Base-by-base conservation (phyloP, 2,888 invertebrate genomes). In the Cosmorhoe ocellata region DNA sequence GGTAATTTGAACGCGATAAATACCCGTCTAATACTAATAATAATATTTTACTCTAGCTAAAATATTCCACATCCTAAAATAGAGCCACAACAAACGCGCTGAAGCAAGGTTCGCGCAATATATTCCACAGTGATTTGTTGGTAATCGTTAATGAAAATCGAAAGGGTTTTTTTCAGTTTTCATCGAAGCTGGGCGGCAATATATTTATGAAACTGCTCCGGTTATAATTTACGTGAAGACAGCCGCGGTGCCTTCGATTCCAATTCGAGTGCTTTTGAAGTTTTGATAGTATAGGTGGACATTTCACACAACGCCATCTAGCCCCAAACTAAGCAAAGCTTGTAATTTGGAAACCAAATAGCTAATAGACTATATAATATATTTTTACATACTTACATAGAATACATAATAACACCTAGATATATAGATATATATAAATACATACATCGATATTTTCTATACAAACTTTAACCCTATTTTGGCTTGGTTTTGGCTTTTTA, bases 171-270 rank as follows among this genome's bases (percentile, higher is more conserved):
- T 52, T 61, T 53, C 48, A 48, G 44, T 44, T 61, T 66, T 65
- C 56, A 55, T 51, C 59, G 44, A 30, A 60, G 66, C 53, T 64
- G 49, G 51, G 48, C 49, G 44, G 64, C 65, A 51, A 69, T 71
- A 68, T 73, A 71, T 75, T 73, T 70, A 63, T 67, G 65, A 61
- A 69, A 70, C 61, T 64, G 61, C 58, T 52, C 42, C 52, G 52
- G 47, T 56, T 63, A 68, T 75, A 68, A 77, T 75, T 77, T 72
- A 74, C 65, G 64, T 46, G 58, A 63, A 64, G 62, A 66, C 61
- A 63, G 62, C 57, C 41, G 40, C 58, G 47, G 54, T 62, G 63
- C 59, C 51, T 63, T 59, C 50, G 49, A 50, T 51, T 41, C 34
- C 49, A 32, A 48, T 51, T 56, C 44, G 31, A 32, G 30, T 40